Percentiles rank a stretch among this genome's conserved stretches.
Evolutionary conservation across 2,113 vertebrate species (phyloP).

Genomic region (Aramus guarauna): DNA sequence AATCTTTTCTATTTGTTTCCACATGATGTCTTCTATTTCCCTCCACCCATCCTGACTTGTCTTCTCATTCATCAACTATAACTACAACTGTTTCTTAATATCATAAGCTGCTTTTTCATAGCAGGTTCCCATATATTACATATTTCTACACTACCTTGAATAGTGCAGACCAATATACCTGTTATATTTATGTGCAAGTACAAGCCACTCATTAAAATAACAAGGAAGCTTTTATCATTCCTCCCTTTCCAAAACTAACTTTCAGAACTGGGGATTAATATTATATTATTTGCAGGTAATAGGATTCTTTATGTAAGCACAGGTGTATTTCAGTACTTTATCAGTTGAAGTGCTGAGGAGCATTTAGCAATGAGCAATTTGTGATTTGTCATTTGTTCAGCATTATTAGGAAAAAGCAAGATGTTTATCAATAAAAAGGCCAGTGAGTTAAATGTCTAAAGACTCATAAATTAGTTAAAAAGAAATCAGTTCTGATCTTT

Average conservation of each 20-base stretch:
- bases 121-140: background rate
- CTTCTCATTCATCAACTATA: background rate
- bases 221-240: background rate
- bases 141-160: background rate
- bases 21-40: background rate
- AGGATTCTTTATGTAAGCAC: background rate
- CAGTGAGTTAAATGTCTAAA: conserved; percentile 8
- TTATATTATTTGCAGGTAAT: background rate
- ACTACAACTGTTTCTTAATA: background rate
- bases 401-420: conserved; percentile 10
- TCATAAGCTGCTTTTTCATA: background rate
- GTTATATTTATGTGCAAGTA: background rate
- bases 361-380: background rate
- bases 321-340: background rate
- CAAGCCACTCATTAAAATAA: background rate
- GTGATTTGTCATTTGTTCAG: background rate
- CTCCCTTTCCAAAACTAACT: background rate
- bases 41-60: background rate
- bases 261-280: background rate
- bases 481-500: conserved; percentile 29
- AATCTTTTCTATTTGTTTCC: background rate
- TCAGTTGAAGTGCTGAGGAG: background rate
- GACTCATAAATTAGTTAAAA: conserved; percentile 40
- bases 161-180: background rate
- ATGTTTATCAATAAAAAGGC: conserved; percentile 33